Evolutionary conservation across 2,797 vertebrate species (phyloP).

Genomic region (Tenualosa thibaudeaui): DNA sequence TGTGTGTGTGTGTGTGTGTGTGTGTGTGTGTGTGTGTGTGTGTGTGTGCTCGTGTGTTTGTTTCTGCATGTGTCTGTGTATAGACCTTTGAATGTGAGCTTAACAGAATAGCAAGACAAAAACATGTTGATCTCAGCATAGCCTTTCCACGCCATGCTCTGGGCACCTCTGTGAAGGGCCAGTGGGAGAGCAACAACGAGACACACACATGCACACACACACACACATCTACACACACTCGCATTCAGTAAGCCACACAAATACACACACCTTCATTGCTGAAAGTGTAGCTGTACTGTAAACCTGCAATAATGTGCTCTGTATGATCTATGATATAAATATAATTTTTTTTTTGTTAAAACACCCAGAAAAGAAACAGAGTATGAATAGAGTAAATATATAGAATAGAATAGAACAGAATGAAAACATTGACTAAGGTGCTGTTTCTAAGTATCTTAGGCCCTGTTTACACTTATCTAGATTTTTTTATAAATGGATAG

Average conservation of each 20-base stretch:
- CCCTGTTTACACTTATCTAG: no score
- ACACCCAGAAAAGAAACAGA: no score
- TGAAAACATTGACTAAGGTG: no score
- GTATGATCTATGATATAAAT: no score
- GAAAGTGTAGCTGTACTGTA: no score
- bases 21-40: constrained; percentile 42
- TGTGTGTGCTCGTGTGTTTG: constrained; percentile 51
- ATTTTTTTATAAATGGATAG: no score
- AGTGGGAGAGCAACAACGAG: background rate
- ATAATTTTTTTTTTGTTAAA: no score
- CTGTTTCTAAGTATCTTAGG: no score
- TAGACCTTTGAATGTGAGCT: constrained; percentile 51
- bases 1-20: constrained; percentile 46
- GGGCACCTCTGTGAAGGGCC: constrained; percentile 25
- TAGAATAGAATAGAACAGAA: no score
- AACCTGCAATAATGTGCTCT: no score
- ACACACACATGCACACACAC: background rate
- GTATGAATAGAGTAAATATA: no score
- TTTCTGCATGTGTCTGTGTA: constrained; percentile 38
- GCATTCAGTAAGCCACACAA: background rate
- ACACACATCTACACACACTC: no score
- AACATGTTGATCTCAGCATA: constrained; percentile 54
- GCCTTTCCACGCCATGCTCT: constrained; percentile 23
- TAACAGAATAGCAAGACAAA: constrained; percentile 50
- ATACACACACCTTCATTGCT: background rate